A percentile compares a stretch with the other conserved stretches of the same genome.
Conservation (phyloP, 2,797 vertebrate genomes). For the Coregonus ussuriensis region DNA sequence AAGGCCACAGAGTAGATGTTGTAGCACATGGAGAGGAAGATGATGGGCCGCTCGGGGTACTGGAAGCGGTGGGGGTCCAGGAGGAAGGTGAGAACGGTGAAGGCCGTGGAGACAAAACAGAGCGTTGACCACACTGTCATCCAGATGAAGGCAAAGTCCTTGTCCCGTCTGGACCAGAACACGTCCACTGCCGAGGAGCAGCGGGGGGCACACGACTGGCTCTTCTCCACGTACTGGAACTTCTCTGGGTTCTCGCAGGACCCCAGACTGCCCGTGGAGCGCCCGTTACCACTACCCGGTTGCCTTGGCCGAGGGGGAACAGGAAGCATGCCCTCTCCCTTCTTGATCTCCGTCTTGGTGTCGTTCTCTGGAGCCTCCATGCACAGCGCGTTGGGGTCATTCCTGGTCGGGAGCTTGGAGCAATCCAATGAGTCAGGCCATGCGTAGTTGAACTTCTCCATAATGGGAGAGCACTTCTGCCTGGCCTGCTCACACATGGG, state of each 20-base stretch:
- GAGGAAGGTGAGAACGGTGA: conserved; percentile 96
- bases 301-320: conserved; percentile 76
- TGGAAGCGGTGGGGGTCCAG: conserved; percentile 96
- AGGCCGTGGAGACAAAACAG: conserved; percentile 94
- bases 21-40: conserved; percentile 99
- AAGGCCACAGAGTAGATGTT: conserved; percentile 96
- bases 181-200: conserved; percentile 92
- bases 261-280: conserved; percentile 58
- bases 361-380: conserved; percentile 98
- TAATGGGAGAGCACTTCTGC: conserved; percentile 92
- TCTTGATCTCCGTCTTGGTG: conserved; percentile 79
- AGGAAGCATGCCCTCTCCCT: conserved; percentile 87
- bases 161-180: conserved; percentile 93
- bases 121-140: conserved; percentile 96
- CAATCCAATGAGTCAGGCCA: conserved; percentile 97
- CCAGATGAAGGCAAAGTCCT: conserved; percentile 97
- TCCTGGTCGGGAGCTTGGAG: conserved; percentile 88
- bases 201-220: conserved; percentile 88
- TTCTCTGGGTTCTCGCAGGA: conserved; percentile 90
- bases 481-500: conserved; percentile 98
- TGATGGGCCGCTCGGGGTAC: conserved; percentile 97
- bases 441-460: conserved; percentile 95
- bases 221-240: conserved; percentile 95
- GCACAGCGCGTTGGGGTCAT: conserved; percentile 95
- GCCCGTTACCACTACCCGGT: conserved; percentile 56